These are phyloP conservation scores for Erpetoichthys calabaricus DNA, from an alignment of 2,797 vertebrate species.

Conservation along the genomic window DNA sequence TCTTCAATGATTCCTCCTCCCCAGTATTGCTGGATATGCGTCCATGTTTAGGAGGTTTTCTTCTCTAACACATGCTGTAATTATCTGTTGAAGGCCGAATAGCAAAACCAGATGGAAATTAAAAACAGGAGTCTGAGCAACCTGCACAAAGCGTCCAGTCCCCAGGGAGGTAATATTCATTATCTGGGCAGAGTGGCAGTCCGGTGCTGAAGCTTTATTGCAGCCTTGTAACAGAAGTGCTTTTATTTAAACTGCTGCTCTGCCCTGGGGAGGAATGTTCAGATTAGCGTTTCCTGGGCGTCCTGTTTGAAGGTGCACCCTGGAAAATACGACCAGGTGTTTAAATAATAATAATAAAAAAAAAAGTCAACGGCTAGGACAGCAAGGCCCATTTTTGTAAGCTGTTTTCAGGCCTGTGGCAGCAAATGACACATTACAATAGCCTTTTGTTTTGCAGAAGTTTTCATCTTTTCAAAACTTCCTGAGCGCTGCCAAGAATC, in stretches of 20 bases:
- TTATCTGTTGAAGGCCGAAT: conserved; percentile 1
- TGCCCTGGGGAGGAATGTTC: no score
- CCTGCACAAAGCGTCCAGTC: background rate
- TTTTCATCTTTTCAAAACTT: background rate
- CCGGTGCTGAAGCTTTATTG: no score
- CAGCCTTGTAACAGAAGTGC: no score
- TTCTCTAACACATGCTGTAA: conserved; percentile 1
- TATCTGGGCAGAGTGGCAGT: no score
- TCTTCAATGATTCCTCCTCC: no score
- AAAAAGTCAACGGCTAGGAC: no score
- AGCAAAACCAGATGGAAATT: conserved; percentile 2
- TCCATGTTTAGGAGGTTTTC: background rate
- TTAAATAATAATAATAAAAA: background rate
- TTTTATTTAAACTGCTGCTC: no score
- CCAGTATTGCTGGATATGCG: no score
- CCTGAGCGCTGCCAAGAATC: background rate
- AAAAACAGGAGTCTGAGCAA: background rate
- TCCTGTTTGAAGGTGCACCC: background rate
- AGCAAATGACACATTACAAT: background rate
- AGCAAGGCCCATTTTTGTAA: no score
- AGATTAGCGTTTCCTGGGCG: conserved; percentile 2
- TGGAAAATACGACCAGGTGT: conserved; percentile 2
- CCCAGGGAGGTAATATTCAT: background rate
- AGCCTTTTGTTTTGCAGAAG: background rate
- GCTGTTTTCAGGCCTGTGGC: background rate